These are phyloP conservation scores for Nomada lathburiana DNA, from an alignment of 2,888 invertebrate genomes.

Conservation along the genomic window DNA sequence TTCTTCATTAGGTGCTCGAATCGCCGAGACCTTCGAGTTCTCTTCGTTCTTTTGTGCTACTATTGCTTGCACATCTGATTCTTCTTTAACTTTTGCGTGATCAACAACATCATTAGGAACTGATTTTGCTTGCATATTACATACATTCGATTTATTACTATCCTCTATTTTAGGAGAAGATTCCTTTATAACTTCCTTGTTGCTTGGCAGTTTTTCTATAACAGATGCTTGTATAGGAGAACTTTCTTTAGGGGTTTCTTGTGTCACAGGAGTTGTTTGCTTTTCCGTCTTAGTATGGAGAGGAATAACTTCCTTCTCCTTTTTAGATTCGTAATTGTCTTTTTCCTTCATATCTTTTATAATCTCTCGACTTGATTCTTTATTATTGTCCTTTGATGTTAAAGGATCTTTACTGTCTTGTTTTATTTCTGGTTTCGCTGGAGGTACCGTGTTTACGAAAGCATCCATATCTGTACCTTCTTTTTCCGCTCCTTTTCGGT, in stretches of 20 bases:
- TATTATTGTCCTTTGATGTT: slow-evolving; percentile 66
- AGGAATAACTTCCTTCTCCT: slow-evolving; percentile 66
- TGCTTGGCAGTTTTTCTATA: slow-evolving; percentile 67
- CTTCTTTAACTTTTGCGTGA: slow-evolving; percentile 64
- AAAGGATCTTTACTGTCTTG: slow-evolving; percentile 65
- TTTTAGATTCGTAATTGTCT: slow-evolving; percentile 76
- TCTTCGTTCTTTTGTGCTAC: slow-evolving; percentile 85
- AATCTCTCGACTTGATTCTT: slow-evolving; percentile 64
- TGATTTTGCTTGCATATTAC: slow-evolving; percentile 55
- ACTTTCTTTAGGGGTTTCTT: slow-evolving; percentile 66
- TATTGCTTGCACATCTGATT: slow-evolving; percentile 74
- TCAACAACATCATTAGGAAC: slow-evolving; percentile 80
- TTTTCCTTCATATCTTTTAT: slow-evolving; percentile 76
- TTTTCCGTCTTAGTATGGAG: slow-evolving; percentile 61
- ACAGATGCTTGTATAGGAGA: slow-evolving; percentile 51
- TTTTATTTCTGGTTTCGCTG: slow-evolving; percentile 69
- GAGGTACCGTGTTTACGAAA: slow-evolving; percentile 82
- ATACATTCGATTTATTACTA: slow-evolving; percentile 57
- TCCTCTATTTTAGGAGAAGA: slow-evolving; percentile 73
- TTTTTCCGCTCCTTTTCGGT: slow-evolving; percentile 86
- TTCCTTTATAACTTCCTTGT: slow-evolving; percentile 69
- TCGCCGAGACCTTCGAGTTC: slow-evolving; percentile 61
- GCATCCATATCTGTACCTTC: slow-evolving; percentile 88
- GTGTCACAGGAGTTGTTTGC: slow-evolving; percentile 21
- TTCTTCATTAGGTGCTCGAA: slow-evolving; percentile 60